These are phyloP conservation scores for Melanotaenia parkinsoni DNA, from an alignment of 2,797 vertebrate genomes.

Conservation along the genomic window DNA sequence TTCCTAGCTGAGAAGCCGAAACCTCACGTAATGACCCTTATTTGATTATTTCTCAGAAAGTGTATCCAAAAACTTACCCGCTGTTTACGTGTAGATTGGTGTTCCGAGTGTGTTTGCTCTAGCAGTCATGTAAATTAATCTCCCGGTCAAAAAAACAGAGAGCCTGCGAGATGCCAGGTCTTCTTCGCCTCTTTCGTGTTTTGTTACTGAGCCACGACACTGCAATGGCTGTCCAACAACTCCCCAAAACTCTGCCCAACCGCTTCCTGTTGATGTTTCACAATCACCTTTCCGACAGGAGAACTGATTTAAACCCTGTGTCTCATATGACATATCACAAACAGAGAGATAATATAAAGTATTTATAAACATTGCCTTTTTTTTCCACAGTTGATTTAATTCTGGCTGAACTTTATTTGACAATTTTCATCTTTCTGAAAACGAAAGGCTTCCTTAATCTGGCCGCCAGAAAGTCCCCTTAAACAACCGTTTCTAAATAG, in stretches of 20 bases:
- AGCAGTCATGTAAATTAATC: slow-evolving; percentile 66
- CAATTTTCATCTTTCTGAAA: neutral
- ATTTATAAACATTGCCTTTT: neutral
- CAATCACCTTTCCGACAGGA: slow-evolving; percentile 67
- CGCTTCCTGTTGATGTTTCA: slow-evolving; percentile 83
- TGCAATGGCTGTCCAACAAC: slow-evolving; percentile 83
- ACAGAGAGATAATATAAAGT: neutral
- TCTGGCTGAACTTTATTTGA: neutral
- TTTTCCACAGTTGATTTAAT: neutral
- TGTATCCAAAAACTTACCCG: slow-evolving; percentile 65
- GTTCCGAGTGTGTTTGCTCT: slow-evolving; percentile 42
- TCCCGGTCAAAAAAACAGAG: slow-evolving; percentile 22
- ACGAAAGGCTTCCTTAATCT: neutral
- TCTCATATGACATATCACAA: neutral
- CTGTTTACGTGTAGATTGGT: slow-evolving; percentile 61
- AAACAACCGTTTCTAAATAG: neutral
- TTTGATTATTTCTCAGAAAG: neutral
- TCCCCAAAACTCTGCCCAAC: slow-evolving; percentile 65
- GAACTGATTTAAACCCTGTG: neutral
- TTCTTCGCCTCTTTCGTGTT: slow-evolving; percentile 74
- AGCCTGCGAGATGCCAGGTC: slow-evolving; percentile 56
- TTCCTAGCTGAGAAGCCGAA: slow-evolving; percentile 59
- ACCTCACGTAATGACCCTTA: slow-evolving; percentile 19
- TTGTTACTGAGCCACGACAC: slow-evolving; percentile 87
- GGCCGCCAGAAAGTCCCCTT: neutral